These are phyloP conservation scores for Leucania comma DNA, from an alignment of 2,888 invertebrate genomes.

Conservation along the genomic window DNA sequence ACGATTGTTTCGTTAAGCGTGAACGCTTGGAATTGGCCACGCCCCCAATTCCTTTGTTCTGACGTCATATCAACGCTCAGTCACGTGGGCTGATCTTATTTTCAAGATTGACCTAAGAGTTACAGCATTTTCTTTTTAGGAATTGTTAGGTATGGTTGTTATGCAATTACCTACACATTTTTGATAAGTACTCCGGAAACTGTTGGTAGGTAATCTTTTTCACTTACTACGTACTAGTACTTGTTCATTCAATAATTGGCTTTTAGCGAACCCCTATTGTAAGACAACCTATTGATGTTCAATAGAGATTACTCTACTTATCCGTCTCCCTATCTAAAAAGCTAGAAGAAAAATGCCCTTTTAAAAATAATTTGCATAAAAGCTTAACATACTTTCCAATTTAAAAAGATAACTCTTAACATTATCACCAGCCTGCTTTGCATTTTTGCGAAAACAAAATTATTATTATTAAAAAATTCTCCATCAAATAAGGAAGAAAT, in stretches of 20 bases:
- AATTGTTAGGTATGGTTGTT: too few relatives aligned
- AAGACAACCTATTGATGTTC: background rate
- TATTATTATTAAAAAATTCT: slow-evolving; percentile 61
- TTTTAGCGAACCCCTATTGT: slow-evolving; percentile 28
- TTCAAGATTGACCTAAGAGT: too few relatives aligned
- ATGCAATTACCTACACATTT: background rate
- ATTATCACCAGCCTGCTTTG: slow-evolving; percentile 30
- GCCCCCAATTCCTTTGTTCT: too few relatives aligned
- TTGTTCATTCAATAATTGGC: slow-evolving; percentile 21
- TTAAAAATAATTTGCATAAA: slow-evolving; percentile 8
- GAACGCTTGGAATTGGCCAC: too few relatives aligned
- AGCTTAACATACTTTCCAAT: slow-evolving; percentile 18
- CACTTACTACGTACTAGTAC: background rate
- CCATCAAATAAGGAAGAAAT: slow-evolving; percentile 68
- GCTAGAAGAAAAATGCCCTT: background rate
- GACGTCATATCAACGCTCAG: too few relatives aligned
- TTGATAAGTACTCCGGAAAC: background rate
- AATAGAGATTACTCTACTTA: slow-evolving; percentile 16
- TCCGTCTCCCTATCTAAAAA: background rate
- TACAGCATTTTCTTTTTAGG: too few relatives aligned
- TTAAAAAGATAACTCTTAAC: slow-evolving; percentile 36
- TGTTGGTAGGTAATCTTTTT: slow-evolving; percentile 12
- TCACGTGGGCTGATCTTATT: too few relatives aligned
- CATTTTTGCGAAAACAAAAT: slow-evolving; percentile 45
- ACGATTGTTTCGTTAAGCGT: too few relatives aligned